A percentile compares a stretch with the other conserved stretches of the same genome.
Evolutionary conservation across 2,888 invertebrate species (phyloP).

Genomic region (Itoplectis maculator): DNA sequence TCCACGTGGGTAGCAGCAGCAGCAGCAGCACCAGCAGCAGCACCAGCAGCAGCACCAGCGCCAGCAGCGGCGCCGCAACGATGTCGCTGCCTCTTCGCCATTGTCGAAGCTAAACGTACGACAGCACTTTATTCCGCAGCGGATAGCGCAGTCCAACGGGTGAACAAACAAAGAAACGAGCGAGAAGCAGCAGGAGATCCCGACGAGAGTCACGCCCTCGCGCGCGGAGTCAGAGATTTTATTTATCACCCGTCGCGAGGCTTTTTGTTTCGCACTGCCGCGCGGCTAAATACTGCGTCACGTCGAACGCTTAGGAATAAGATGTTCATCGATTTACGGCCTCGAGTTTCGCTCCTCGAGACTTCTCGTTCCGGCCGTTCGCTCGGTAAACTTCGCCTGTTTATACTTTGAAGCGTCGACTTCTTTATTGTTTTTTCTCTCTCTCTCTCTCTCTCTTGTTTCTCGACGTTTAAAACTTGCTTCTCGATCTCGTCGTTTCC

Average conservation of each 20-base stretch:
- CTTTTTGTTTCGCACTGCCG: conserved; percentile 72
- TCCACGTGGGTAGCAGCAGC: conserved; percentile 42
- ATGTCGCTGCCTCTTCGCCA: conserved; percentile 42
- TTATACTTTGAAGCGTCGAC: not conserved
- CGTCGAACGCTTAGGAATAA: conserved; percentile 73
- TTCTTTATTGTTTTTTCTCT: not conserved
- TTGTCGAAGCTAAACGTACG: conserved; percentile 55
- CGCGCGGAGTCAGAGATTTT: conserved; percentile 73
- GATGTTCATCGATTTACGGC: conserved; percentile 78
- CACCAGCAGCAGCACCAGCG: conserved; percentile 27
- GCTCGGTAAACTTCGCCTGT: not conserved
- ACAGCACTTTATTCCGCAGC: conserved; percentile 54
- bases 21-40: conserved; percentile 19
- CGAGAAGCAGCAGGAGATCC: conserved; percentile 1
- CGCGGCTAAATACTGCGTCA: conserved; percentile 74
- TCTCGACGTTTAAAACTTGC: conserved; percentile 4
- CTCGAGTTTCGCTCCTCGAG: conserved; percentile 52
- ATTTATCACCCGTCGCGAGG: conserved; percentile 73
- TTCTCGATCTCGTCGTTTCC: not conserved
- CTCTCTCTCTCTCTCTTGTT: conserved; percentile 6
- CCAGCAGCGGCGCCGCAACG: conserved; percentile 13
- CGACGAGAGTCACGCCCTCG: conserved; percentile 68
- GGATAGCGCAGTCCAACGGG: conserved; percentile 18
- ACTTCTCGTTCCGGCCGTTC: conserved; percentile 60
- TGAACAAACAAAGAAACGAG: conserved; percentile 8